These are phyloP conservation scores for Calidris pygmaea DNA, from an alignment of 2,113 vertebrate genomes.

Conservation along the genomic window DNA sequence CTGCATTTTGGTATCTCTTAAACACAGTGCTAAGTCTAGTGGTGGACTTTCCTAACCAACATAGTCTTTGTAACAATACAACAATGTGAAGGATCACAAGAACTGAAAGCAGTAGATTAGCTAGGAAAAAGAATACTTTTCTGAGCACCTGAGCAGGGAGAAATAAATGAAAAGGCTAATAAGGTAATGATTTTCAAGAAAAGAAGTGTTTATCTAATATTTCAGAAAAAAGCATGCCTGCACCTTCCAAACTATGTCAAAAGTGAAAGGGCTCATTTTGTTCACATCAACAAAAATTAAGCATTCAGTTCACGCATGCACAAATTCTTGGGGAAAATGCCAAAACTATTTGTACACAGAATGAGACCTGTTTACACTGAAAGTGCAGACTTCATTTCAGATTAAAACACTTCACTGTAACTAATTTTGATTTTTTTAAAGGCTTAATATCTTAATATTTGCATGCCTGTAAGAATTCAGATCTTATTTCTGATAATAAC, in stretches of 20 bases:
- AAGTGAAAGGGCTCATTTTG: neutral
- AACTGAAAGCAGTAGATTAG: neutral
- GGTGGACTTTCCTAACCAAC: neutral
- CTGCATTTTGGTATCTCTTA: neutral
- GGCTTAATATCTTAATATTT: conserved; percentile 3
- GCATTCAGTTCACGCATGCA: neutral
- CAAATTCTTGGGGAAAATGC: neutral
- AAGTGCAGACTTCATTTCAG: neutral
- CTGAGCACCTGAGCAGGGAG: neutral
- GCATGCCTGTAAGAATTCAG: neutral
- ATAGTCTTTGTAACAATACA: neutral
- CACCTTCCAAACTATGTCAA: neutral
- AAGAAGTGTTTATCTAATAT: neutral
- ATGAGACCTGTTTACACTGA: neutral
- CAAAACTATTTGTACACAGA: neutral
- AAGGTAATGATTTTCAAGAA: neutral
- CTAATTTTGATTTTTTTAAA: neutral
- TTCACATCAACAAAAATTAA: neutral
- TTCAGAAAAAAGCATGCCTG: neutral
- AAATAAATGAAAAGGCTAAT: conserved; percentile 38
- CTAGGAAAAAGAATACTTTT: neutral
- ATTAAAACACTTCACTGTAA: neutral
- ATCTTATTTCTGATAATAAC: conserved; percentile 15
- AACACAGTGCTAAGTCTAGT: neutral
- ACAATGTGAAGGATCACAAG: neutral